Base-by-base conservation (phyloP, 30 jellyfish, hydroid and myxozoan species). In the Aurelia coerulea region DNA sequence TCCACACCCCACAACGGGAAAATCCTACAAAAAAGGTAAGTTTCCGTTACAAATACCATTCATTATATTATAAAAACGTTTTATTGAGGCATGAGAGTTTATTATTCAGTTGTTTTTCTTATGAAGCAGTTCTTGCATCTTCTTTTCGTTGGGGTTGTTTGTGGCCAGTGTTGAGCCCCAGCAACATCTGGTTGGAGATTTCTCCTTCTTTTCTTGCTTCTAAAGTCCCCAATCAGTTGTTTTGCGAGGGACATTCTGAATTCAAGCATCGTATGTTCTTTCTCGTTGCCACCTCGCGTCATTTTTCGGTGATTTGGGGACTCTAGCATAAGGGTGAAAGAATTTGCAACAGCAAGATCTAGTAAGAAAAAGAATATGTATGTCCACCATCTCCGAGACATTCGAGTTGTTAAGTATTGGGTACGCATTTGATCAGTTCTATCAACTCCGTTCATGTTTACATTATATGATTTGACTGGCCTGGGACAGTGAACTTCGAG, bases 381-480 rank as follows among this genome's bases (percentile, higher is more conserved):
- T 65, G 73, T 86, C 96, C 96, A 87, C 95, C 97, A 80, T 81
- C 88, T 86, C 67, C 49, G 79, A 19, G 79, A 46, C 62, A 73
- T 79, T 59, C 95, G 66, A 52, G 80, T 42, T 2, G 69, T 81
- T 75, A 88, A 85, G 74, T 92, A 81, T 51, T 73, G 51, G 10
- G 98, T 59, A 50, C 89, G 79, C 68, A 76, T 60, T 72, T 65
- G 76, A 56, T 92, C 90, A 42, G 94, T 93, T 69, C 79, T 87
- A 71, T 92, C 97, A 46, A 80, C 97, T 78, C 96, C 97, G 0
- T 96, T 97, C 95, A 87, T 87, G 73, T 68, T 17, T 39, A 71
- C 33, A 52, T 90, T 39, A 19, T 90, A 90, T 14, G 58, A 88
- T 18, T 51, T 89, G 23, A 89, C 85, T 17, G 83, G 82, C 41